Evolutionary conservation across 2,888 invertebrate genomes (phyloP), one percentile per base, ranked within the genome.

Genomic region (Luperina testacea): DNA sequence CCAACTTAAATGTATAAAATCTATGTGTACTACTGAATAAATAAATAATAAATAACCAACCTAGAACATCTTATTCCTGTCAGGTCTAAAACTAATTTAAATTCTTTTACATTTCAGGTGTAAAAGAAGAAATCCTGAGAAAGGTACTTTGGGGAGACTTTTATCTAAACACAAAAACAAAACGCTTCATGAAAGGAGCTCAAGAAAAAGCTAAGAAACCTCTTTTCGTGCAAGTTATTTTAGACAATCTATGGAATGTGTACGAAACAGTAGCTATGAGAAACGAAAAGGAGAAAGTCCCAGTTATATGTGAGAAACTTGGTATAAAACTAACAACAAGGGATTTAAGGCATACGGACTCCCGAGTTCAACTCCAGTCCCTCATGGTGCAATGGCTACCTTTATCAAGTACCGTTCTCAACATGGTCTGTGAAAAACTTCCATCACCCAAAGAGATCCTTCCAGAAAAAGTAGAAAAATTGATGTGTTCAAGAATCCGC

Each of bases 71-170:
- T 5, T 70, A 70, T 24, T 70, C 8, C 8, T 51, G 8, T 4
- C 13, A 8, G 20, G 1, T 57, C 3, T 11, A 38, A n/a, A 59
- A 59, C 4, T 73, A 32, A 38, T 32, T n/a, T 27, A 67, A 38
- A 17, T 2, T 38, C 8, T 9, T 42, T 77, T 53, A 42, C n/a
- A 61, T 91, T 90, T 83, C 94, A 94, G 98, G 98, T 69, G 97
- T 99, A 45, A 98, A 98, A 89, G 97, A 97, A 82, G 97, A 97
- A 38, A 97, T 98, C 32, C 95, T 99, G 32, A 97, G 97, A 77
- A 98, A 98, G 94, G 98, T 98, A 0, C 95, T 99, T 1, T 99
- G 99, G 99, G 99, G 99, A 72, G 99, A 99, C 95, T 99, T 97
- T 95, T 99, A 98, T 93, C 97, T 99, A 68, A 98, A 99, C 92